These are phyloP conservation scores for Phragmatobia fuliginosa DNA, from an alignment of 2,888 invertebrate species.

Conservation along the genomic window DNA sequence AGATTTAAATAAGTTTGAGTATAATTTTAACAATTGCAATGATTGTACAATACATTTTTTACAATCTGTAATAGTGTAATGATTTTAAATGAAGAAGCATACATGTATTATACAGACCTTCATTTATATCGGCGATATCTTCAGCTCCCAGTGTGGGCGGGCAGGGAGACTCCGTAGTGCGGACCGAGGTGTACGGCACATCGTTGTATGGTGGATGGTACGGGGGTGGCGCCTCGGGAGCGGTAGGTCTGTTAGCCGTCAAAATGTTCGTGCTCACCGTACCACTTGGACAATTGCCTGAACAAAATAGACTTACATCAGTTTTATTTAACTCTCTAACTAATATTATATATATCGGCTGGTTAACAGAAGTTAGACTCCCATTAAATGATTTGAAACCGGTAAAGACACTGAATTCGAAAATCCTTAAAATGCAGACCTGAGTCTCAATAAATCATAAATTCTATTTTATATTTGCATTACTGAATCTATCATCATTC, in stretches of 20 bases:
- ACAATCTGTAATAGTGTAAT: neutral
- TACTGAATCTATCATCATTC: too few species aligned
- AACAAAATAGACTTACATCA: neutral
- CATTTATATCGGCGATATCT: slow-evolving; percentile 3
- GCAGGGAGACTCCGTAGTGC: slow-evolving; percentile 41
- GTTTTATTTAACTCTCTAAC: neutral
- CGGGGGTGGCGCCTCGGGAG: slow-evolving; percentile 72
- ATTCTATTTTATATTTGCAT: neutral
- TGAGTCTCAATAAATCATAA: neutral
- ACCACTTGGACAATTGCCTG: slow-evolving; percentile 18
- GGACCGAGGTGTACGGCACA: slow-evolving; percentile 47
- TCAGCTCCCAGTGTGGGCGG: slow-evolving; percentile 23
- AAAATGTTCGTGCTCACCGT: slow-evolving; percentile 29
- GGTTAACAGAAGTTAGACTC: too few species aligned
- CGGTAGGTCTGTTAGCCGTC: slow-evolving; percentile 48
- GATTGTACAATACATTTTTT: too few species aligned
- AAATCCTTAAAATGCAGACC: neutral
- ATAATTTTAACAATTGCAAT: too few species aligned
- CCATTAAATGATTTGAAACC: neutral
- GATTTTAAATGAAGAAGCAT: neutral
- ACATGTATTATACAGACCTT: slow-evolving; percentile 19
- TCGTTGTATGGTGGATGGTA: slow-evolving; percentile 55
- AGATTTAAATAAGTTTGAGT: too few species aligned
- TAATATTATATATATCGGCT: neutral
- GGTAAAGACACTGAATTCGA: too few species aligned